These are phyloP conservation scores for Ommatoiulus sabulosus DNA, from an alignment of 2,888 invertebrate species.

Conservation along the genomic window DNA sequence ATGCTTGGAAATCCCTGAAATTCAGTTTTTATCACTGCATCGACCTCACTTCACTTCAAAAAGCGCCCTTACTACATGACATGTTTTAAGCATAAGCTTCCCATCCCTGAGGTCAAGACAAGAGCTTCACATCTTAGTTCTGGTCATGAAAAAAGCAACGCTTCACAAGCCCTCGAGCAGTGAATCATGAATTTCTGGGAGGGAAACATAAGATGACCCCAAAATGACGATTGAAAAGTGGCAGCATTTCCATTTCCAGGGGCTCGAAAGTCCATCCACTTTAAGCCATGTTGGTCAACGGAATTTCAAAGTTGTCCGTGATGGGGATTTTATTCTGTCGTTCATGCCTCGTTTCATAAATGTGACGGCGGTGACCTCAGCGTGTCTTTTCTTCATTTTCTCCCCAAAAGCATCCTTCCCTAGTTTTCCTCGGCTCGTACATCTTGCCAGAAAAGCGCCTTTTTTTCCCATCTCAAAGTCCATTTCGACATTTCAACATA, in stretches of 20 bases:
- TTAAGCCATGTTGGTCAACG: slow-evolving; percentile 24
- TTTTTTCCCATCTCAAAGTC: neutral
- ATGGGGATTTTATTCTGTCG: slow-evolving; percentile 30
- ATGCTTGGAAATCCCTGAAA: neutral
- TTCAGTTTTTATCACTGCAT: neutral
- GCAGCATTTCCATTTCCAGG: neutral
- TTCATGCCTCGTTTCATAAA: slow-evolving; percentile 40
- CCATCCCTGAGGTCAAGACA: neutral
- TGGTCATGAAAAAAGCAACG: slow-evolving; percentile 19
- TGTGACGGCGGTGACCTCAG: neutral
- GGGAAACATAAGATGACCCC: neutral
- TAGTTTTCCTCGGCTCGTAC: neutral
- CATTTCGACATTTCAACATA: neutral
- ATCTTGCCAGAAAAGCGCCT: neutral
- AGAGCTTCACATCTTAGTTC: neutral
- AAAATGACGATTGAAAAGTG: neutral
- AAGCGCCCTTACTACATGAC: neutral
- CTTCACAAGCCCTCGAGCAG: neutral
- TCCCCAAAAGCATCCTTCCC: neutral
- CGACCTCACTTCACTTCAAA: slow-evolving; percentile 14
- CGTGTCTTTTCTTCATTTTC: slow-evolving; percentile 9
- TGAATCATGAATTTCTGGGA: neutral
- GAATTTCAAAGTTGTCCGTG: neutral
- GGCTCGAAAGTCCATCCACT: neutral
- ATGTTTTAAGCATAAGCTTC: slow-evolving; percentile 26